Evolutionary conservation across 2,797 vertebrate species (phyloP), one percentile per base, ranked within the genome.

Genomic region (Jordanella pulchra): DNA sequence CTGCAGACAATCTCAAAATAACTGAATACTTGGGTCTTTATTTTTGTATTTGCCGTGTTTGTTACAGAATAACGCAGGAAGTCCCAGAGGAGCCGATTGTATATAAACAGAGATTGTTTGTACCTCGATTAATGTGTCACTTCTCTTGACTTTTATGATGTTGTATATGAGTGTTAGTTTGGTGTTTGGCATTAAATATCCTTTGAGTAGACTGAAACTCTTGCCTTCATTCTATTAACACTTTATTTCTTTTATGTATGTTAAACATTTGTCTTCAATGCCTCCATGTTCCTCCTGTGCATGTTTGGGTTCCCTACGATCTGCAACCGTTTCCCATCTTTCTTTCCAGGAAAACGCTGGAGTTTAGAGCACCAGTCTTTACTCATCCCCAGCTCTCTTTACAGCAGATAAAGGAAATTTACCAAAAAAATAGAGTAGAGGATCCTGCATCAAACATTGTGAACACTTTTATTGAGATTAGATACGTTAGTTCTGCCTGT

Each of bases 131-230:
- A 84, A 79, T 30, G 84, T 93, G 88, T 92, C 78, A 86, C 85
- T 90, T 89, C 84, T 56, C 84, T 91, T 86, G 87, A 90, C 89
- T 93, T 93, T 91, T 91, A 91, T 90, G 77, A 91, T 92, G 92
- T 92, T 95, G 94, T 95, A 92, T 85, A 91, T 91, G 93, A 91
- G 90, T 94, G 93, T 94, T 91, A 94, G 94, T 89, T 74, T 92
- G 86, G 93, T 94, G 92, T 95, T 95, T 94, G 92, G 80, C 91
- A 94, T 95, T 96, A 96, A 96, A 86, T 85, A 83, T 85, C 85
- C 79, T 91, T 93, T 92, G 89, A 95, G 93, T 91, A 94, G 85
- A 91, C 64, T 47, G 15, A 77, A 80, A 78, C 51, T 60, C 58
- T 27, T 13, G 4, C 13, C 28, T 42, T 45, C 25, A 28, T 75